Evolutionary conservation across 2,888 invertebrate genomes (phyloP), one percentile per base, ranked within the genome.

Genomic region (Chironomus tentans): DNA sequence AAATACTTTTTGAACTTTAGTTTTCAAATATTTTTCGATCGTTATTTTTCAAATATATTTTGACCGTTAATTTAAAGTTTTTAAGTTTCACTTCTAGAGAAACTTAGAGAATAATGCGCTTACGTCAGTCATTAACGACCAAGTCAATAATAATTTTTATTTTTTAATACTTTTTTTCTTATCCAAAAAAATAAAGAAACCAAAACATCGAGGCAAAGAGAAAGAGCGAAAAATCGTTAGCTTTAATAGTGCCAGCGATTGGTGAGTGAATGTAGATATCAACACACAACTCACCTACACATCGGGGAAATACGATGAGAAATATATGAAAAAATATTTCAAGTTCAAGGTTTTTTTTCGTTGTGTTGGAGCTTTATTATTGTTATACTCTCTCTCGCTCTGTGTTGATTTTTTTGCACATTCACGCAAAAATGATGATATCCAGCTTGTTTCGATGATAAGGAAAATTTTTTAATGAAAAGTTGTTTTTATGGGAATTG

Each of bases 321-420:
- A 56, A 56, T 18, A 38, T 10, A 38, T n/a, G 10, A 38, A 38
- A 38, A 24, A 46, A 71, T 18, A 62, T 56, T 73, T 73, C 72
- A 73, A 73, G 72, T 73, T 73, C 72, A 73, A 73, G 72, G 72
- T 73, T 73, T 46, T 18, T 2, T 15, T 4, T 47, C 12, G 7
- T 13, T 73, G 62, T 73, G 47, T 73, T 61, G 38, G 46, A 46
- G 48, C 10, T 38, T 56, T 38, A 62, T 56, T 62, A 62, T 62
- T 62, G 18, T 18, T 71, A 50, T 56, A 21, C 7, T 50, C 50
- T 50, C 24, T 47, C 71, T 21, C 71, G 48, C 48, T 13, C 28
- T 28, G 13, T 47, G 71, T 47, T 18, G 21, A 72, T 62, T 18
- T 70, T 47, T 56, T 15, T 22, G 50, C 28, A 15, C 48, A 24